Conservation (phyloP, 2,888 invertebrate genomes). For the Protula sp. region DNA sequence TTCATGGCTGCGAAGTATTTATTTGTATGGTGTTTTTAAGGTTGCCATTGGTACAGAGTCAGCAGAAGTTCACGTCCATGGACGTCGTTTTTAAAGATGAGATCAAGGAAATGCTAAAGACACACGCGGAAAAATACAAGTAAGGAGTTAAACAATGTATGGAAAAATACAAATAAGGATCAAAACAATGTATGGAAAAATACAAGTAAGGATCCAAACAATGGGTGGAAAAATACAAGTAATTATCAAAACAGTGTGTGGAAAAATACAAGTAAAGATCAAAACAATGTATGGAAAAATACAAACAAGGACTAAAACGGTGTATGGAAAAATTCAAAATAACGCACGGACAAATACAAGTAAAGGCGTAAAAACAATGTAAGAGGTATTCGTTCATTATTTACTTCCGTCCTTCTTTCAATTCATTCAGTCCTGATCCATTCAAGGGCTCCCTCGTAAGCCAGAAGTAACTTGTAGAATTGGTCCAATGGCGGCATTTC, state of each 20-base stretch:
- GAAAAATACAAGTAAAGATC: constrained; percentile 50
- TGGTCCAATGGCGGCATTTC: no score
- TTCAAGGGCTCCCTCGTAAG: no score
- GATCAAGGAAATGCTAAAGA: constrained; percentile 60
- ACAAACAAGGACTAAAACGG: constrained; percentile 60
- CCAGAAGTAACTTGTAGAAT: no score
- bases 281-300: constrained; percentile 60
- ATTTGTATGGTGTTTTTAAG: no score
- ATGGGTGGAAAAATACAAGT: constrained; percentile 61
- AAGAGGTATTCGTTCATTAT: no score
- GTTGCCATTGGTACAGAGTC: constrained; percentile 78
- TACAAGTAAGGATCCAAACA: constrained; percentile 40
- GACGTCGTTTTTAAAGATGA: constrained; percentile 75
- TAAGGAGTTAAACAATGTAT: constrained; percentile 52
- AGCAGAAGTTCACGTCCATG: constrained; percentile 81
- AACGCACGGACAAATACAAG: no score
- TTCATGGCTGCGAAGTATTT: no score
- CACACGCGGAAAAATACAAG: constrained; percentile 54
- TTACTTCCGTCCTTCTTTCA: no score
- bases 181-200: constrained; percentile 56
- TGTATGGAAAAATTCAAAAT: constrained; percentile 49
- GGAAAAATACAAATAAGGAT: constrained; percentile 62
- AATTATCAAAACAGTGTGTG: constrained; percentile 60
- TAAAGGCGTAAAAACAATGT: no score
- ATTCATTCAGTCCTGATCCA: no score